Conservation (phyloP, 2,113 vertebrate genomes). For the Ochotona princeps region DNA sequence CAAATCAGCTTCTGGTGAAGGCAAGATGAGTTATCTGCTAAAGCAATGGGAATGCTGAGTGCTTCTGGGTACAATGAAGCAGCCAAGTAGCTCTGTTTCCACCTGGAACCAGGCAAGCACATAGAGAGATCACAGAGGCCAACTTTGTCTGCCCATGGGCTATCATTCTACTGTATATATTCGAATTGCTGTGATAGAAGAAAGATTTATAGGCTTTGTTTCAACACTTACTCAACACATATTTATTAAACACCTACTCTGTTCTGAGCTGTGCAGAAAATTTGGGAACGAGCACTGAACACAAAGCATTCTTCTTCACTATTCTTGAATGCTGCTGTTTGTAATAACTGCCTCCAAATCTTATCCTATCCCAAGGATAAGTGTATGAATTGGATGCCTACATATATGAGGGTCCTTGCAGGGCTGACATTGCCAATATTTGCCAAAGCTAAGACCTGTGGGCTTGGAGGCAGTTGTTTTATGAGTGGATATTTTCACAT, state of each 20-base stretch:
- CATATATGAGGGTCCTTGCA: neutral
- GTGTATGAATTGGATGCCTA: slow-evolving; percentile 36
- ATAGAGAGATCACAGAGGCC: neutral
- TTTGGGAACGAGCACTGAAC: slow-evolving; percentile 45
- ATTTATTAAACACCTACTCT: slow-evolving; percentile 73
- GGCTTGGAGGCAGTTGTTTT: slow-evolving; percentile 7
- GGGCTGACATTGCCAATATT: slow-evolving; percentile 44
- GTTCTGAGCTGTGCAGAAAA: neutral
- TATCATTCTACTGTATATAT: slow-evolving; percentile 44
- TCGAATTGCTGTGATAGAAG: slow-evolving; percentile 63
- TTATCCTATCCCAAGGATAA: slow-evolving; percentile 18
- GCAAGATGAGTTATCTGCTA: slow-evolving; percentile 23
- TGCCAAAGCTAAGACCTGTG: slow-evolving; percentile 13
- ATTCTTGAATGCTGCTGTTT: slow-evolving; percentile 18
- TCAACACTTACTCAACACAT: slow-evolving; percentile 71
- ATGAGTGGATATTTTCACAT: neutral
- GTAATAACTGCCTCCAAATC: neutral
- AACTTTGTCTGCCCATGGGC: slow-evolving; percentile 65
- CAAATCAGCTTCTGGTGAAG: neutral
- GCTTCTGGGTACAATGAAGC: neutral
- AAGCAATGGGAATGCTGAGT: neutral
- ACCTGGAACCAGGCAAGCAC: slow-evolving; percentile 12
- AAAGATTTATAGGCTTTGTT: slow-evolving; percentile 72
- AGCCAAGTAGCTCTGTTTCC: neutral
- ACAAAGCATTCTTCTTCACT: slow-evolving; percentile 9